phyloP scores from a whole-genome alignment of 2,113 vertebrate species.

The Centropristis striata region DNA sequence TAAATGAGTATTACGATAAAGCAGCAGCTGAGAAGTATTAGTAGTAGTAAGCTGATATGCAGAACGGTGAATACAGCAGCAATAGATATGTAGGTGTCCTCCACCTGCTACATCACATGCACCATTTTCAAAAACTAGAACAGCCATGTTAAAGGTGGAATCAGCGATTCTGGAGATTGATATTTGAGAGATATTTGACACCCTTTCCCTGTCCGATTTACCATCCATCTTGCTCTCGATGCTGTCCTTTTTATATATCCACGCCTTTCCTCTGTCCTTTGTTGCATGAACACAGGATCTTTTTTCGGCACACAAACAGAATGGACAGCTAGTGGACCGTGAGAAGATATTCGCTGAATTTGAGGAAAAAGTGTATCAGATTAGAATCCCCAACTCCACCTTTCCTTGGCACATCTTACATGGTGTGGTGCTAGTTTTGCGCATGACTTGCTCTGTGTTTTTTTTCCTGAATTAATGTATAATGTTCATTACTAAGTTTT shows the following conservation, averaged over 20 bases:
- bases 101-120: constrained; percentile 54
- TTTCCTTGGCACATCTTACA: not conserved
- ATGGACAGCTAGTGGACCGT: too few species aligned
- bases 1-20: not conserved
- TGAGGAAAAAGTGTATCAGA: too few species aligned
- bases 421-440: constrained; percentile 21
- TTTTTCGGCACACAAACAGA: too few species aligned
- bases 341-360: too few species aligned
- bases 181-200: too few species aligned
- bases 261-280: too few species aligned
- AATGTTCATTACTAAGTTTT: constrained; percentile 67
- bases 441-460: constrained; percentile 24
- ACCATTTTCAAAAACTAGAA: constrained; percentile 4
- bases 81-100: constrained; percentile 42
- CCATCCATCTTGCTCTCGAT: too few species aligned
- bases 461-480: constrained; percentile 60
- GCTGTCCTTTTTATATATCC: too few species aligned
- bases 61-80: constrained; percentile 35
- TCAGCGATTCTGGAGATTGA: too few species aligned
- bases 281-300: too few species aligned
- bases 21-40: not conserved
- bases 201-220: too few species aligned
- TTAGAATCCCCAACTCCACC: too few species aligned
- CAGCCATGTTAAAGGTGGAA: not conserved
- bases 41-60: not conserved